A percentile compares a stretch with the other conserved stretches of the same genome.
Evolutionary conservation across 2,113 vertebrate species (phyloP).

Genomic region (Delphinus delphis): DNA sequence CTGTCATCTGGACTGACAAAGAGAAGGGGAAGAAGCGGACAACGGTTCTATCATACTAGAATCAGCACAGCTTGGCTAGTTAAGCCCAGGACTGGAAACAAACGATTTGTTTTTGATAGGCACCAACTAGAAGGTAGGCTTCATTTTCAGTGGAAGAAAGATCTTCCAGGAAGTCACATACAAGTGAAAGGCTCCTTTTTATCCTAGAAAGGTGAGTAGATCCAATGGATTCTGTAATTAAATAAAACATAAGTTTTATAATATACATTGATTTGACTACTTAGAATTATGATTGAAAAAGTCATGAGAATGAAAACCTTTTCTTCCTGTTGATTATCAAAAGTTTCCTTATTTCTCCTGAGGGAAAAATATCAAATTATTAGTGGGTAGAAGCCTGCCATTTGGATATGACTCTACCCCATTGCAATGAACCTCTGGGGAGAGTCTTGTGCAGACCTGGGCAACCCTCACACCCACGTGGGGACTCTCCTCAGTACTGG

Average conservation of each 20-base stretch:
- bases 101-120: background rate
- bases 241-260: background rate
- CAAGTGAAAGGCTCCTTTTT: background rate
- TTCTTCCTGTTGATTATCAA: background rate
- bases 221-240: background rate
- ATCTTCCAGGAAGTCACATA: background rate
- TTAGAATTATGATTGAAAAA: background rate
- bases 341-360: background rate
- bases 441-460: background rate
- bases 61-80: background rate
- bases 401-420: background rate
- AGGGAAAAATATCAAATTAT: background rate
- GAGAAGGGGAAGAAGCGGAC: background rate
- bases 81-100: background rate
- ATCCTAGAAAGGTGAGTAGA: background rate
- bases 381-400: background rate
- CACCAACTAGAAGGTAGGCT: background rate
- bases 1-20: background rate
- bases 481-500: background rate
- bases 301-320: background rate
- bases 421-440: background rate
- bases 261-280: background rate
- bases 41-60: background rate
- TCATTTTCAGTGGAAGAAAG: background rate
- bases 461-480: no score